phyloP scores from a whole-genome alignment of 2,888 invertebrate species.

The Mesorhabditis spiculigera region DNA sequence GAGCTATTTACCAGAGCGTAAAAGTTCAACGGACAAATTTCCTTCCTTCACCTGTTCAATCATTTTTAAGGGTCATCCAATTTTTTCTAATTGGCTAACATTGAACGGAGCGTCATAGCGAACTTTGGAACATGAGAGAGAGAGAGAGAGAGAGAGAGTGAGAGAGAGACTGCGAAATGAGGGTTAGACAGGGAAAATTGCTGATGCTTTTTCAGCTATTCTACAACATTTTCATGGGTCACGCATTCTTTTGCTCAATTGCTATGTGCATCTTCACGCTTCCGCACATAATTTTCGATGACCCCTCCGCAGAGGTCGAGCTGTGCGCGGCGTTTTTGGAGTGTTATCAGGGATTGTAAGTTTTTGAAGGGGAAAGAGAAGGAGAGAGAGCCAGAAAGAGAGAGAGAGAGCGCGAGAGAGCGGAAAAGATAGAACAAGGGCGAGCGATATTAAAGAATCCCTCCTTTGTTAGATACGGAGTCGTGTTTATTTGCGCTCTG shows the following conservation, averaged over 20 bases:
- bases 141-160: too few relatives aligned
- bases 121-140: too few relatives aligned
- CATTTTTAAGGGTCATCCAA: too few relatives aligned
- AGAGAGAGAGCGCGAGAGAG: too few relatives aligned
- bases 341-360: not conserved
- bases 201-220: not conserved
- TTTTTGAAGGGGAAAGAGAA: not conserved
- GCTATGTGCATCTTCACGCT: not conserved
- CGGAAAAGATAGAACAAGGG: too few relatives aligned
- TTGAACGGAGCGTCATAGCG: too few relatives aligned
- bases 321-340: not conserved
- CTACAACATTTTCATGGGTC: not conserved
- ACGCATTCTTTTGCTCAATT: not conserved
- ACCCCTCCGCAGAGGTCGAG: not conserved
- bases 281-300: not conserved
- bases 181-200: too few relatives aligned
- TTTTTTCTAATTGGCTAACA: too few relatives aligned
- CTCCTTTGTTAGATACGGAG: not conserved
- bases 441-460: not conserved
- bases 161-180: too few relatives aligned
- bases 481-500: not conserved
- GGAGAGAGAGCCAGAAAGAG: not conserved
- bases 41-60: too few relatives aligned
- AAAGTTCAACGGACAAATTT: too few relatives aligned
- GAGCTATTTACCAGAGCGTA: too few relatives aligned